phyloP scores from a whole-genome alignment of 2,888 invertebrate species.

The Ceramica pisi region DNA sequence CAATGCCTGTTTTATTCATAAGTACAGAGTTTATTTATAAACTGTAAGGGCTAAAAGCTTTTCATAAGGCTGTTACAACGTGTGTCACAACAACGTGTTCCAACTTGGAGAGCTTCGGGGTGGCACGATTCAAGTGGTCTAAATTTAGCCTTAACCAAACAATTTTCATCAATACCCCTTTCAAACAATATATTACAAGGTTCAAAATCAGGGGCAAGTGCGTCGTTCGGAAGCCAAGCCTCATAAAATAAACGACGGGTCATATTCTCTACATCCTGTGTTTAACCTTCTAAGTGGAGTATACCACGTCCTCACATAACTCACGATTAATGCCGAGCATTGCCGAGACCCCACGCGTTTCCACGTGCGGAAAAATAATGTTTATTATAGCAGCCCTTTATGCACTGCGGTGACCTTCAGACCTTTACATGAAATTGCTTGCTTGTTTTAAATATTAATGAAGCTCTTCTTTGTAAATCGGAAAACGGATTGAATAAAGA shows the following conservation, averaged over 20 bases:
- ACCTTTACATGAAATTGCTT: conserved; percentile 8
- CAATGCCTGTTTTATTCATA: conserved; percentile 16
- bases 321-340: conserved; percentile 53
- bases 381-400: conserved; percentile 41
- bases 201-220: conserved; percentile 21
- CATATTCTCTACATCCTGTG: conserved; percentile 52
- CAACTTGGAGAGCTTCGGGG: neutral
- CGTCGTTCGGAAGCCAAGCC: conserved; percentile 17
- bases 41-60: conserved; percentile 3
- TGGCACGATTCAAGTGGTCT: neutral
- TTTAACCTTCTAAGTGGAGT: conserved; percentile 59
- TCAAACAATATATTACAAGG: conserved; percentile 4
- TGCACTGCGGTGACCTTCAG: conserved; percentile 31
- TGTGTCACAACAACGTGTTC: conserved; percentile 25
- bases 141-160: neutral
- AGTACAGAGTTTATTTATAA: conserved; percentile 11
- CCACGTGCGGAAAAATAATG: conserved; percentile 54
- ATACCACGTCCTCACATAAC: conserved; percentile 55
- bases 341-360: conserved; percentile 51
- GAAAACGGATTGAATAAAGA: neutral
- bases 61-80: conserved; percentile 6
- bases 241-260: conserved; percentile 51
- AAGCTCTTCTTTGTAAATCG: neutral
- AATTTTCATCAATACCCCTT: neutral
- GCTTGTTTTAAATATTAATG: conserved; percentile 4